Evolutionary conservation across 2,797 vertebrate genomes (phyloP).

Genomic region (Hemitrygon akajei): DNA sequence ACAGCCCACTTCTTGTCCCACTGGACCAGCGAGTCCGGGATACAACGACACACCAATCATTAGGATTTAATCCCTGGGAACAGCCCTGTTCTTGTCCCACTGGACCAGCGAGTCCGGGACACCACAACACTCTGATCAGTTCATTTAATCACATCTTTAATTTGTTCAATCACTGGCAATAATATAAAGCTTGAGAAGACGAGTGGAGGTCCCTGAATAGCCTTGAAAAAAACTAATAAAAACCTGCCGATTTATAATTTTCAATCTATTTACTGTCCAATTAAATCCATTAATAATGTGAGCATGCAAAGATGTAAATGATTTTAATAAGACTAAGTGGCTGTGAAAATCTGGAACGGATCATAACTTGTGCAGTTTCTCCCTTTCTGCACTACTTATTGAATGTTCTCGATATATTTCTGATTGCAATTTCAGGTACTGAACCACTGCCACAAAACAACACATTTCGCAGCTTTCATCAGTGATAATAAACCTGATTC

Average conservation of each 20-base stretch:
- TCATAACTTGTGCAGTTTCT: slow-evolving; percentile 48
- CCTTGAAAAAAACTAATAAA: slow-evolving; percentile 30
- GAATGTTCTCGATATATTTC: no score
- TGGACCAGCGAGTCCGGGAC: no score
- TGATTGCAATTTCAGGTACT: no score
- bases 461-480: no score
- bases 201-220: neutral
- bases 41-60: no score
- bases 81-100: no score
- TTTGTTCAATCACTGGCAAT: slow-evolving; percentile 1
- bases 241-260: slow-evolving; percentile 42
- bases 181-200: neutral
- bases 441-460: no score
- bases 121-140: neutral
- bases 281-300: slow-evolving; percentile 61
- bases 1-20: no score
- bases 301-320: slow-evolving; percentile 55
- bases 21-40: neutral
- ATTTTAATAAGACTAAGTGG: slow-evolving; percentile 66
- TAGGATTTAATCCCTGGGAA: no score
- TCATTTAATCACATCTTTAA: neutral
- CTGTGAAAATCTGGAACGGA: slow-evolving; percentile 58
- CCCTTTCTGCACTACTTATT: no score
- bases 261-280: slow-evolving; percentile 64
- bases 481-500: no score